Conservation (phyloP, 2,113 vertebrate genomes). For the Glaucomys volans region DNA sequence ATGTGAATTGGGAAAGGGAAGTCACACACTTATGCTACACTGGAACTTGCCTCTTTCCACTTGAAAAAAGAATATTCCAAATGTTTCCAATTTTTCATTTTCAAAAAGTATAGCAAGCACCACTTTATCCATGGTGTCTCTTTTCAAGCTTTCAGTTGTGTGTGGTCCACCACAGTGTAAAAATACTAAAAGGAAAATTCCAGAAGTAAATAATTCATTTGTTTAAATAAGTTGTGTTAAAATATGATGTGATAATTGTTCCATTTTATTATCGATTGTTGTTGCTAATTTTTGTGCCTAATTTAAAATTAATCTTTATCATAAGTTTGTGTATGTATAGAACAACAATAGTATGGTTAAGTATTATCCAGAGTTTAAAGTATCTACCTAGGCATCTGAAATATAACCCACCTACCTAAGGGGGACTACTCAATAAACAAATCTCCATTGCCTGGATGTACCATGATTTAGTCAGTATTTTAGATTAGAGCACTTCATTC, state of each 20-base stretch:
- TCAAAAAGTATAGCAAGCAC: background rate
- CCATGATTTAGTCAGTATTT: background rate
- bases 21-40: background rate
- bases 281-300: background rate
- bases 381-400: background rate
- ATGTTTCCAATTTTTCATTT: background rate
- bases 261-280: background rate
- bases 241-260: background rate
- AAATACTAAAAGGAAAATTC: background rate
- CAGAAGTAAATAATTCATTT: background rate
- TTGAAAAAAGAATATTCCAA: background rate
- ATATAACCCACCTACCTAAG: background rate
- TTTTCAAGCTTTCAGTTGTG: background rate
- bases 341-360: background rate
- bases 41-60: background rate
- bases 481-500: background rate
- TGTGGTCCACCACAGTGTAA: background rate
- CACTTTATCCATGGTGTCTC: background rate
- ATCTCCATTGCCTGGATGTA: background rate
- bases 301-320: background rate
- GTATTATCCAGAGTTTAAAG: background rate
- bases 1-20: background rate
- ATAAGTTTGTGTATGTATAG: background rate
- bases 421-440: background rate
- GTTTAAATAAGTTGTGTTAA: background rate